phyloP scores from a whole-genome alignment of 2,888 invertebrate species.

The Drosophila formosana region DNA sequence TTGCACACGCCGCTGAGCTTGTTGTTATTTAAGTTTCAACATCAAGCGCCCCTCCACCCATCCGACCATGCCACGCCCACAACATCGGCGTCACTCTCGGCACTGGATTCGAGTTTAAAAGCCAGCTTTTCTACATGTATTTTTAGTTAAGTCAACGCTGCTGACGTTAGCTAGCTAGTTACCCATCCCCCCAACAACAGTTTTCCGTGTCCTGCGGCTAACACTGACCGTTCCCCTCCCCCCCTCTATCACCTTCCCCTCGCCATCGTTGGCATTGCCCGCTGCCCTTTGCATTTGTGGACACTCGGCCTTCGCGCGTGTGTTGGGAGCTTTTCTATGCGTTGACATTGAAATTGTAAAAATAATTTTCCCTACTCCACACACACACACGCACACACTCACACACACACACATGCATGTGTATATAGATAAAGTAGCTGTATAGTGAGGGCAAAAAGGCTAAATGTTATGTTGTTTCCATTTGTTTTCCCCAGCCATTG shows the following conservation, averaged over 20 bases:
- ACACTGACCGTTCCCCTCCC: constrained; percentile 23
- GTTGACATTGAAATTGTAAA: constrained; percentile 77
- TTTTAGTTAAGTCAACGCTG: constrained; percentile 51
- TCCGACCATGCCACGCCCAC: constrained; percentile 16
- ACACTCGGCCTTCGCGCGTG: constrained; percentile 59
- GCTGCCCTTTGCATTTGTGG: constrained; percentile 2
- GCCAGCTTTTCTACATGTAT: constrained; percentile 40
- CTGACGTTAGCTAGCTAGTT: constrained; percentile 35
- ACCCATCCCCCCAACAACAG: constrained; percentile 14
- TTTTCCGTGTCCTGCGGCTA: constrained; percentile 17
- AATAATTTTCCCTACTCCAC: constrained; percentile 62
- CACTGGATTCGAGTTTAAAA: constrained; percentile 30
- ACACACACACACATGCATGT: neutral
- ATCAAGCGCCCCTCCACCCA: neutral
- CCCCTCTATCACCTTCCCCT: neutral
- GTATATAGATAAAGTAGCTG: constrained; percentile 7
- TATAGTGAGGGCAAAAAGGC: constrained; percentile 56
- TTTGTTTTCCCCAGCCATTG: constrained; percentile 18
- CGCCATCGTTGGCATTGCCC: neutral
- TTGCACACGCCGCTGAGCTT: constrained; percentile 51
- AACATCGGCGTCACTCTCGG: neutral
- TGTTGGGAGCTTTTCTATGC: constrained; percentile 42
- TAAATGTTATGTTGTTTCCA: constrained; percentile 50
- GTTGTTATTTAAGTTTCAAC: constrained; percentile 64
- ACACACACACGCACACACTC: constrained; percentile 9